A percentile compares a stretch with the other conserved stretches of the same genome.
These are phyloP conservation scores for Meloe dianella DNA, from an alignment of 2,888 invertebrate species.

Conservation along the genomic window DNA sequence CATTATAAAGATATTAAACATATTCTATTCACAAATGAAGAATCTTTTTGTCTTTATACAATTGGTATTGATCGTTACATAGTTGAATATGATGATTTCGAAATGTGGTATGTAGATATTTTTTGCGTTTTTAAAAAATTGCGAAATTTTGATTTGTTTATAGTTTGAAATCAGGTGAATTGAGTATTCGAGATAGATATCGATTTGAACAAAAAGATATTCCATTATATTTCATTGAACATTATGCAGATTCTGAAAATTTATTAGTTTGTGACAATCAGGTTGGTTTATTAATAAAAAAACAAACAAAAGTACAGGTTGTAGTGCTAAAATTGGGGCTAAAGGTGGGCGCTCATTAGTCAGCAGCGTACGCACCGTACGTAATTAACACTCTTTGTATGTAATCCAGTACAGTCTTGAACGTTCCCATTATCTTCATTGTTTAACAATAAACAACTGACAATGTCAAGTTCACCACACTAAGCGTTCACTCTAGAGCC, in stretches of 20 bases:
- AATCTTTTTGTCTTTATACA: slow-evolving; percentile 61
- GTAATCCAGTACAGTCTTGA: too few species aligned
- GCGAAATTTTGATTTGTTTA: background rate
- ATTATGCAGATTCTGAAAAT: slow-evolving; percentile 39
- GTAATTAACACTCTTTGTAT: too few species aligned
- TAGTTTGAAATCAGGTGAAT: slow-evolving; percentile 42
- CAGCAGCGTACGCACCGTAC: too few species aligned
- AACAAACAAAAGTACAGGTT: too few species aligned
- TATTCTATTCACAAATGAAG: slow-evolving; percentile 63
- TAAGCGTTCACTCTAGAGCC: too few species aligned
- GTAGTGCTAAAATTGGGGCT: too few species aligned
- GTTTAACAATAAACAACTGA: too few species aligned
- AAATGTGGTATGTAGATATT: slow-evolving; percentile 18
- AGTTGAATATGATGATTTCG: slow-evolving; percentile 61
- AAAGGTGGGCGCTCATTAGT: too few species aligned
- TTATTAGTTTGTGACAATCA: slow-evolving; percentile 69
- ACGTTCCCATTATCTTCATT: too few species aligned
- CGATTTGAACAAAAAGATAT: slow-evolving; percentile 69
- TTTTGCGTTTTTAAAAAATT: slow-evolving; percentile 22
- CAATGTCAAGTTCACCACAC: too few species aligned
- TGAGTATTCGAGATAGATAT: slow-evolving; percentile 61
- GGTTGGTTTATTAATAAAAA: too few species aligned
- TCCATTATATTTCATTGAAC: slow-evolving; percentile 59
- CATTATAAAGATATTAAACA: slow-evolving; percentile 67
- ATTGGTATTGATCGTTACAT: slow-evolving; percentile 66